Percentiles rank a stretch among this genome's conserved stretches.
Conservation (phyloP, 2,888 invertebrate species). For the Eilema sororculum region DNA sequence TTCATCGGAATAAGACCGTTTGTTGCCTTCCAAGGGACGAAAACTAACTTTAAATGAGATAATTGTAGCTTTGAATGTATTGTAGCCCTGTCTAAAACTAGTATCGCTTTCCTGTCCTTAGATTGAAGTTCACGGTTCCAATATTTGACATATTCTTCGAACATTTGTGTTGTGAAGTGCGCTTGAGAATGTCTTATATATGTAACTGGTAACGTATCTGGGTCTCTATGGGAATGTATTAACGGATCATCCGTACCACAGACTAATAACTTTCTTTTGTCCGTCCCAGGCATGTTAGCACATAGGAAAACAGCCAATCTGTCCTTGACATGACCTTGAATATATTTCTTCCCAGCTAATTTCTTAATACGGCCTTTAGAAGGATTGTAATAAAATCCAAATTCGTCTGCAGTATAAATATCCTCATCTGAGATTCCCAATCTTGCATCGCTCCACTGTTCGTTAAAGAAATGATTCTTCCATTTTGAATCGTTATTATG, state of each 20-base stretch:
- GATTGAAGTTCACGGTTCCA: constrained; percentile 61
- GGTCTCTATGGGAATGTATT: constrained; percentile 56
- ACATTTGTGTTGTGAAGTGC: constrained; percentile 64
- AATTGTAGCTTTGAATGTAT: constrained; percentile 64
- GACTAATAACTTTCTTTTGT: constrained; percentile 62
- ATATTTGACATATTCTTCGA: constrained; percentile 63
- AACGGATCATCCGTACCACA: constrained; percentile 65
- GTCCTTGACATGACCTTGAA: constrained; percentile 63
- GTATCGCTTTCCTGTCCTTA: constrained; percentile 52
- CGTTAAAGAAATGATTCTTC: constrained; percentile 65
- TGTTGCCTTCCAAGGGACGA: constrained; percentile 65
- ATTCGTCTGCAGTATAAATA: constrained; percentile 65
- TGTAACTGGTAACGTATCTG: constrained; percentile 59
- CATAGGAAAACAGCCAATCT: constrained; percentile 63
- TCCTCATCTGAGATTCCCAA: constrained; percentile 59
- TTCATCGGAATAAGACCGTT: constrained; percentile 63
- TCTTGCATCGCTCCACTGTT: constrained; percentile 62
- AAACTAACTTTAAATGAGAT: constrained; percentile 62
- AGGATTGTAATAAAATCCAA: constrained; percentile 63
- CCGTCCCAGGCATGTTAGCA: constrained; percentile 60
- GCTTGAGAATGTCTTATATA: constrained; percentile 62
- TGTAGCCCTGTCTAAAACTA: constrained; percentile 62
- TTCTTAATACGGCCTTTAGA: constrained; percentile 66
- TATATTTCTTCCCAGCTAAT: constrained; percentile 60
- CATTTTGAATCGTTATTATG: constrained; percentile 58